Percentiles rank a stretch among this genome's conserved stretches.
Evolutionary conservation across 2,888 invertebrate genomes (phyloP).

Genomic region (Cosmopolites sordidus): DNA sequence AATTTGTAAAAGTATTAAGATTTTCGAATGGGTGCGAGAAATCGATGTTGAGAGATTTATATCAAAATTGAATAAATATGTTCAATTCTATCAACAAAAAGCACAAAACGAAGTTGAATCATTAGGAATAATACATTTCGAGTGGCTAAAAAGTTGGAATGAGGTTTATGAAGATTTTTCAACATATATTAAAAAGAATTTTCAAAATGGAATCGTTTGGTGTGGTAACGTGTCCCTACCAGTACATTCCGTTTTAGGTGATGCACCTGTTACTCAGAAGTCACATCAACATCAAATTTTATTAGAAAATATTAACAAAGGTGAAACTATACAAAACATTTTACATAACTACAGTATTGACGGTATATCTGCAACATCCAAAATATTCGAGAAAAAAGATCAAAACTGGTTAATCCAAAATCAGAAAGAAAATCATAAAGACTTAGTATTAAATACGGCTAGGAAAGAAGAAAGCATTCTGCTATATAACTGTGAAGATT

Average conservation of each 20-base stretch:
- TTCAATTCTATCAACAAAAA: constrained; percentile 23
- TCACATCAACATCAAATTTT: constrained; percentile 8
- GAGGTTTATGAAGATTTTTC: constrained; percentile 24
- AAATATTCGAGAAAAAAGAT: constrained; percentile 14
- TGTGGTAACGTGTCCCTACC: constrained; percentile 14
- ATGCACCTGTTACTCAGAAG: constrained; percentile 10
- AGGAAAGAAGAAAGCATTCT: constrained; percentile 16
- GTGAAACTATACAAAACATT: constrained; percentile 10
- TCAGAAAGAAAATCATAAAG: constrained; percentile 19
- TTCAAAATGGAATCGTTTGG: constrained; percentile 21
- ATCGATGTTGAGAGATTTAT: constrained; percentile 20
- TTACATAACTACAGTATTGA: not conserved
- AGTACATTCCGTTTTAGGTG: constrained; percentile 13
- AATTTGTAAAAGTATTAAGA: constrained; percentile 19
- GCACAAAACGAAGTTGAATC: constrained; percentile 20
- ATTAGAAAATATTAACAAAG: constrained; percentile 14
- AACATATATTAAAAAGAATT: constrained; percentile 20
- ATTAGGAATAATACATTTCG: constrained; percentile 17
- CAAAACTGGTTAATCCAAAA: constrained; percentile 23
- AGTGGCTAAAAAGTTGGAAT: constrained; percentile 22
- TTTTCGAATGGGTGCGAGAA: constrained; percentile 23
- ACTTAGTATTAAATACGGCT: constrained; percentile 20
- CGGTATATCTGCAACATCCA: not conserved
- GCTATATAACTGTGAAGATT: constrained; percentile 19
- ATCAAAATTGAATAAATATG: constrained; percentile 18